Percentiles rank a stretch among this genome's conserved stretches.
phyloP scores from a whole-genome alignment of 1,140 invertebrate species.

The Hylyphantes graminicola region DNA sequence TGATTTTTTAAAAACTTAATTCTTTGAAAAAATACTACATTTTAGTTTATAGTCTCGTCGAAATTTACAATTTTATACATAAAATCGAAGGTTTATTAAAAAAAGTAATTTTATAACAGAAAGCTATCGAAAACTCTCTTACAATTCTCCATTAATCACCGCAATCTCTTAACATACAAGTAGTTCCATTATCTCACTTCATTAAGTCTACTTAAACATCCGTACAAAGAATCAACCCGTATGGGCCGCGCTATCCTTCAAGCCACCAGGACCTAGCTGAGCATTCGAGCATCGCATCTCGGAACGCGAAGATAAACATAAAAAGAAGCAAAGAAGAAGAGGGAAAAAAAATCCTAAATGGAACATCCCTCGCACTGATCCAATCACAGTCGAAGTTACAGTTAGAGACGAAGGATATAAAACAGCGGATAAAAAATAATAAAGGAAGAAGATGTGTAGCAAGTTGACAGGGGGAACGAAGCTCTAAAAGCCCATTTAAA shows the following conservation, averaged over 20 bases:
- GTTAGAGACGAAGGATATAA: slow-evolving; percentile 7
- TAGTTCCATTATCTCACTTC: slow-evolving; percentile 20
- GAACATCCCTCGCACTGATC: slow-evolving; percentile 52
- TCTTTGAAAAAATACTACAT: too few species aligned
- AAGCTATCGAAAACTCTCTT: too few species aligned
- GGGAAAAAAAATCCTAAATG: slow-evolving; percentile 46
- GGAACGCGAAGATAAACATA: slow-evolving; percentile 29
- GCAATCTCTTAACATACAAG: background rate
- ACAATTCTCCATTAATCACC: too few species aligned
- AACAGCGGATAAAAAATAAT: background rate
- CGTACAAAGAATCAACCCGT: slow-evolving; percentile 31
- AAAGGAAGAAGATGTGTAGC: slow-evolving; percentile 12
- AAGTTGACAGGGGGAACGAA: slow-evolving; percentile 49
- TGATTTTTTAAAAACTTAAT: too few species aligned
- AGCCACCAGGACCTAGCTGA: background rate
- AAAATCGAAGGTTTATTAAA: too few species aligned
- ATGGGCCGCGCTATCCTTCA: slow-evolving; percentile 27
- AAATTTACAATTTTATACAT: too few species aligned
- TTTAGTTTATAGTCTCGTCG: too few species aligned
- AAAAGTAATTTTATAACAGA: too few species aligned
- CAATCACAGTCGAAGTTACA: slow-evolving; percentile 45
- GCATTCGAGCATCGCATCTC: background rate
- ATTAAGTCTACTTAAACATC: slow-evolving; percentile 32
- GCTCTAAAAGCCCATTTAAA: slow-evolving; percentile 57
- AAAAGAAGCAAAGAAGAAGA: slow-evolving; percentile 3